Base-by-base conservation (phyloP, 2,797 vertebrate species). In the Falco columbarius region DNA sequence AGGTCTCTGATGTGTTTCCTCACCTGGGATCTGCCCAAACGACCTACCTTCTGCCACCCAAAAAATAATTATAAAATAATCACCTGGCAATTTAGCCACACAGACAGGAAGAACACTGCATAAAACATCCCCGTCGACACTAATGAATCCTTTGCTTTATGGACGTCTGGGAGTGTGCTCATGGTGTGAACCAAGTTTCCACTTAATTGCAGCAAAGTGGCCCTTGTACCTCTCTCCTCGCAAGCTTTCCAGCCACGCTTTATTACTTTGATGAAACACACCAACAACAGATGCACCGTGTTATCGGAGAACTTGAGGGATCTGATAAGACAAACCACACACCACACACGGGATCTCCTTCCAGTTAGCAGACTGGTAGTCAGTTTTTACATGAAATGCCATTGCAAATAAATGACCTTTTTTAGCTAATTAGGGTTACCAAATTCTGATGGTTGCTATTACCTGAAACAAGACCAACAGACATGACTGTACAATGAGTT, bases 391-490 rank as follows among this genome's bases (percentile, higher is more conserved):
- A 49, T 1, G 22, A 75, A 92, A 86, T 52, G 36, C 24, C 76
- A 56, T 2, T 68, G 86, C 76, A 94, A 88, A 93, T 62, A 89
- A 75, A 86, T 73, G 42, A 75, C 27, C 36, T 58, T 94, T 92
- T 84, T 82, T n/a, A 76, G 70, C 55, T 89, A 75, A 92, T 86
- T 58, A 89, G 83, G 56, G 46, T 87, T 59, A 92, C 90, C 49
- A 75, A 86, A 92, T 77, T 92, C 84, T 51, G 54, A 89, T 0
- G 2, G 83, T n/a, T 90, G 81, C 51, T 58, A 36, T 77, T 90
- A 95, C 93, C 96, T 84, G 85, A 97, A 95, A 90, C 30, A 61
- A 58, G 71, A 89, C 40, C 8, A 49, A 54, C 55, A 91, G 88
- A 91, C 87, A 6, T 47, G 93, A 86, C 72, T 68, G 82, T 47